Evolutionary conservation across 2,797 vertebrate genomes (phyloP), one percentile per base, ranked within the genome.

Genomic region (Enteromius treurensis): DNA sequence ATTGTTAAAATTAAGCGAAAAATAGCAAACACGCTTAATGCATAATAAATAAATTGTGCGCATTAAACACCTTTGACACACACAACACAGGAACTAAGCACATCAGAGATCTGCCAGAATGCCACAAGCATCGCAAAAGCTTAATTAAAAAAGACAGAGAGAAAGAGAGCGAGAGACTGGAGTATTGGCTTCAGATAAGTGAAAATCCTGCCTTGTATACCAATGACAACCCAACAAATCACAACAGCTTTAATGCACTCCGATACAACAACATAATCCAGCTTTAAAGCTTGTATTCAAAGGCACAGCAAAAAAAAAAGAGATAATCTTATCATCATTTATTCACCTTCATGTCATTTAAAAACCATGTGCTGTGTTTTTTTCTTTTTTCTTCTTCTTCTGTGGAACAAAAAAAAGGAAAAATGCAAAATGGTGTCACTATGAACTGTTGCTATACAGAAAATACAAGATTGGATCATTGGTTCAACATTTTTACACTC

Each of bases 11-110:
- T 73, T 17, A 49, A 40, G 53, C 26, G 19, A 58, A 47, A 87
- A 80, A 83, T 73, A 87, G 67, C 45, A n/a, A 13, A 53, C 45
- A 80, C 29, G 37, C 71, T 89, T 85, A 89, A 49, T 62, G 68
- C 19, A 10, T 60, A 23, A 8, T 71, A 47, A 73, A 64, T 14
- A 71, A 34, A 62, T 6, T 1, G 53, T 32, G 14, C 29, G 4
- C 21, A 11, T n/a, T 73, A 73, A 73, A 62, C 79, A 62, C 55
- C 37, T 70, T 60, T 42, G 70, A 74, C 42, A 32, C 55, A 47
- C 53, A 60, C 53, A 19, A 62, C 68, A 23, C 55, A 4, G 55
- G 29, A n/a, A 51, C 79, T 62, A 62, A 49, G 55, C 68, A 80
- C 71, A 69, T 73, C 67, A 51, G 42, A 55, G 60, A 55, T 23